Evolutionary conservation across 2,113 vertebrate species (phyloP).

Genomic region (Acrocephalus arundinaceus): DNA sequence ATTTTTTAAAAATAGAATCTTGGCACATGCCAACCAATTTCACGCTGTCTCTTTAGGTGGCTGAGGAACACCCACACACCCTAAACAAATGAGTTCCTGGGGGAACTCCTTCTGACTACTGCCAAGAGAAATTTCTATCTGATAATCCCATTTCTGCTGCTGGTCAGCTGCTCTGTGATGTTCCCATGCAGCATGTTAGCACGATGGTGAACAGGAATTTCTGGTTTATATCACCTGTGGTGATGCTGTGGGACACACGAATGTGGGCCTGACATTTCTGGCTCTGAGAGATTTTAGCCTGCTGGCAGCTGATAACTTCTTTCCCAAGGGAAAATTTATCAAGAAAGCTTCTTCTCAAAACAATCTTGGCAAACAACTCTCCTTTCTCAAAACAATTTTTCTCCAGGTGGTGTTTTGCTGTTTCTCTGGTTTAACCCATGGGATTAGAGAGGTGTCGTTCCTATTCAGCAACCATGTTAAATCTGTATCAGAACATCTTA

Average conservation of each 20-base stretch:
- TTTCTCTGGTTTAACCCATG: no score
- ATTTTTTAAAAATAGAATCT: neutral
- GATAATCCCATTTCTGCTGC: neutral
- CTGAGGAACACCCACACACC: neutral
- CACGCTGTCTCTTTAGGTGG: neutral
- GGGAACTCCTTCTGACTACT: neutral
- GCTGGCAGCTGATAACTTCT: no score
- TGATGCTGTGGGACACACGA: neutral
- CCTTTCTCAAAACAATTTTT: no score
- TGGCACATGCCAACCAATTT: neutral
- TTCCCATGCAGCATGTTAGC: neutral
- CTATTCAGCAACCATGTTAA: no score
- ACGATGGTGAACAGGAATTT: neutral
- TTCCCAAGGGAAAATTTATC: no score
- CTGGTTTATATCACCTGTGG: neutral
- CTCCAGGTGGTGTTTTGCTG: no score
- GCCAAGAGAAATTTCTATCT: neutral
- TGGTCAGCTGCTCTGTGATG: neutral
- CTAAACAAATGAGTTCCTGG: neutral
- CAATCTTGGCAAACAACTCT: no score
- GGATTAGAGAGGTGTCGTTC: no score
- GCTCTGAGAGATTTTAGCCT: no score
- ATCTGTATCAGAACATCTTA: no score
- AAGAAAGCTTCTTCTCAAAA: no score
- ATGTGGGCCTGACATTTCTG: neutral